These are phyloP conservation scores for Protosalanx chinensis DNA, from an alignment of 2,797 vertebrate genomes.

Conservation along the genomic window DNA sequence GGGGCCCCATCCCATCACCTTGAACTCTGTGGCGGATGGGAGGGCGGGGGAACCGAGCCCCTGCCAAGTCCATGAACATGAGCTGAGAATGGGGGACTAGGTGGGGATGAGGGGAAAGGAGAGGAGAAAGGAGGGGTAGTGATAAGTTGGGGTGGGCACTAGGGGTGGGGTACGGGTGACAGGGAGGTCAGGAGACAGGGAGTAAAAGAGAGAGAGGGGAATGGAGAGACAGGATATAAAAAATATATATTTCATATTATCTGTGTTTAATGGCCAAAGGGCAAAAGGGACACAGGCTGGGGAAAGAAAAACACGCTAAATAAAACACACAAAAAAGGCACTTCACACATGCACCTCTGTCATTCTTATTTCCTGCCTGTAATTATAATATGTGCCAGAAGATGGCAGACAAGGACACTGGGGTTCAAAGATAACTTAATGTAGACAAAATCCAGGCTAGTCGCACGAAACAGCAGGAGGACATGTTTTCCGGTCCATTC, in stretches of 20 bases:
- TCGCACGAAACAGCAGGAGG: background rate
- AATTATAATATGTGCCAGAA: slow-evolving; percentile 34
- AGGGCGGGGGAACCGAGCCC: background rate
- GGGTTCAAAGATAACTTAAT: background rate
- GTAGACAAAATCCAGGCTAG: background rate
- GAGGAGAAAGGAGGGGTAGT: background rate
- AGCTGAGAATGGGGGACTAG: slow-evolving; percentile 40
- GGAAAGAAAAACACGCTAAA: background rate
- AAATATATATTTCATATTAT: slow-evolving; percentile 37
- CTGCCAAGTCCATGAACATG: slow-evolving; percentile 73
- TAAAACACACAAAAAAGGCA: background rate
- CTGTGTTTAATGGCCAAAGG: background rate
- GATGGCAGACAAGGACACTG: slow-evolving; percentile 37
- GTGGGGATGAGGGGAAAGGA: slow-evolving; percentile 32
- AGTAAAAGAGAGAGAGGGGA: slow-evolving; percentile 36
- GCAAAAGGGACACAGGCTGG: background rate
- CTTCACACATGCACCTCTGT: background rate
- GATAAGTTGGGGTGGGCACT: too few relatives aligned
- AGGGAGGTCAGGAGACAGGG: background rate
- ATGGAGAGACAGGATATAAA: slow-evolving; percentile 62
- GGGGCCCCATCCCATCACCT: slow-evolving; percentile 58
- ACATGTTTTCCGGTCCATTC: background rate
- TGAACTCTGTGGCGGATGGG: slow-evolving; percentile 43
- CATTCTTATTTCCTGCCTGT: background rate
- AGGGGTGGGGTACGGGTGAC: too few relatives aligned